Evolutionary conservation across 2,797 vertebrate genomes (phyloP).

Genomic region (Fistularia commersonii): DNA sequence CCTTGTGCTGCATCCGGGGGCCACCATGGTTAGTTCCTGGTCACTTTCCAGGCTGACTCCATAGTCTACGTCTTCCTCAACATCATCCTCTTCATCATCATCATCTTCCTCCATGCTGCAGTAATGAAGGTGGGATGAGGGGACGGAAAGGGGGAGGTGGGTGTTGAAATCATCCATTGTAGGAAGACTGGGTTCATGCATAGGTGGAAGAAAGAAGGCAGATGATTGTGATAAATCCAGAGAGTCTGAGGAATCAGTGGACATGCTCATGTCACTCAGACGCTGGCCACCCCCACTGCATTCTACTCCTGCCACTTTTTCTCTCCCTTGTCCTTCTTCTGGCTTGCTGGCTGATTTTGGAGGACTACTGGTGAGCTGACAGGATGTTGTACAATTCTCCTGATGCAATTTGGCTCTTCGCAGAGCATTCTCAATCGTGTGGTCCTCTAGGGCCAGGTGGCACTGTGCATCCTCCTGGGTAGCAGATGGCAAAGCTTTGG

Average conservation of each 20-base stretch:
- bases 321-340: background rate
- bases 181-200: constrained; percentile 48
- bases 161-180: constrained; percentile 63
- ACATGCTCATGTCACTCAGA: constrained; percentile 90
- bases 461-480: constrained; percentile 58
- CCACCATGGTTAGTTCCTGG: constrained; percentile 67
- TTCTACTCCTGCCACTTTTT: constrained; percentile 62
- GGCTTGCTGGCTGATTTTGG: constrained; percentile 3
- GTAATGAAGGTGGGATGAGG: constrained; percentile 44
- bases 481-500: constrained; percentile 31
- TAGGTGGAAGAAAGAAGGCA: constrained; percentile 57
- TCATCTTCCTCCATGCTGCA: constrained; percentile 84
- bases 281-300: constrained; percentile 65
- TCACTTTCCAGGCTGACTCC: constrained; percentile 79
- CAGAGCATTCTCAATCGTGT: constrained; percentile 61
- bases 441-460: constrained; percentile 60
- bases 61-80: constrained; percentile 56
- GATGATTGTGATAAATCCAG: constrained; percentile 80
- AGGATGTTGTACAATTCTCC: constrained; percentile 8
- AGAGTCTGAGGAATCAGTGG: constrained; percentile 88
- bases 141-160: constrained; percentile 71
- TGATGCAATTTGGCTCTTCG: constrained; percentile 39
- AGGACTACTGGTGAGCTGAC: constrained; percentile 23
- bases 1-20: constrained; percentile 67
- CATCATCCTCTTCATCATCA: constrained; percentile 60